Percentiles rank a stretch among this genome's conserved stretches.
These are phyloP conservation scores for Numenius phaeopus DNA, from an alignment of 2,797 vertebrate genomes.

Conservation along the genomic window DNA sequence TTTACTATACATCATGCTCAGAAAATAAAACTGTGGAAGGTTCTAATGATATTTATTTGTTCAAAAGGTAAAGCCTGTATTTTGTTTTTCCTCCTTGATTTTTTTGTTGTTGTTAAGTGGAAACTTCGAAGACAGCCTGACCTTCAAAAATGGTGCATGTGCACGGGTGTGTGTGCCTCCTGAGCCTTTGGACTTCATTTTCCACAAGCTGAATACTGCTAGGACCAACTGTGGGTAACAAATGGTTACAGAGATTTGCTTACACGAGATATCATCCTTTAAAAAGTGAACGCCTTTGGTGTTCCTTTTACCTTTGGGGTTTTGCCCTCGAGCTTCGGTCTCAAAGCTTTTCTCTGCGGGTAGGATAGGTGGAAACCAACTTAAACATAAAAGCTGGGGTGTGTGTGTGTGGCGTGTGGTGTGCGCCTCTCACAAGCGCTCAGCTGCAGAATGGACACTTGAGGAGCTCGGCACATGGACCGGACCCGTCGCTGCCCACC, in stretches of 20 bases:
- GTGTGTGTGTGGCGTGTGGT: no score
- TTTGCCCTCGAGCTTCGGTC: not conserved
- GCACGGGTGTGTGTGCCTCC: not conserved
- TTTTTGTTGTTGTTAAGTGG: not conserved
- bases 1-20: not conserved
- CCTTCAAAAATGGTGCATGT: not conserved
- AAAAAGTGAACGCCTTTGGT: not conserved
- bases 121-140: not conserved
- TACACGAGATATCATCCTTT: fast-evolving
- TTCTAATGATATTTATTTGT: not conserved
- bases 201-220: not conserved
- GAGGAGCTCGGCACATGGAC: not conserved
- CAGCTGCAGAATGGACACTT: fast-evolving
- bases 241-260: not conserved
- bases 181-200: not conserved
- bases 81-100: not conserved
- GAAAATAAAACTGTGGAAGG: not conserved
- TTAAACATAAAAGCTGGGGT: no score
- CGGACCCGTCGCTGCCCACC: not conserved
- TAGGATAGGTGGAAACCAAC: not conserved
- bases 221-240: not conserved
- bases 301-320: not conserved
- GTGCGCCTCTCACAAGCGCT: not conserved
- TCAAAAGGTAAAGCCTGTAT: not conserved
- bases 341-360: not conserved